Base-by-base conservation (phyloP, 2,888 invertebrate genomes). In the Lithophane leautieri region DNA sequence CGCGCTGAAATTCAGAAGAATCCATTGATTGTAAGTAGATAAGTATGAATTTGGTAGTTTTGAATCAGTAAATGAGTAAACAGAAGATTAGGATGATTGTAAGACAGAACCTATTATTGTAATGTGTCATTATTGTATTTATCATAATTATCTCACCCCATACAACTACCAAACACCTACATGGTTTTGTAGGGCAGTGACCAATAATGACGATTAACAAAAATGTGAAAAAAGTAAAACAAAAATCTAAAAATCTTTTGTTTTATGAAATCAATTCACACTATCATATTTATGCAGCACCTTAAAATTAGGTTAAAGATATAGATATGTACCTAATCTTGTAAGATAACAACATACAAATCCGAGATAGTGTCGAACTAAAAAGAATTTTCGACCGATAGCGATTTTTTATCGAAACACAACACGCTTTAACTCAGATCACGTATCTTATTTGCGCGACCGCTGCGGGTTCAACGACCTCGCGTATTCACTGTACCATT, bases 401-500 rank as follows among this genome's bases (percentile, higher is more conserved):
- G 87, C 89, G 86, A 88, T 89, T 90, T 89, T 89, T 85, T 90
- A 90, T 90, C 87, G 82, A 86, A 85, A 88, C 66, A 80, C 82
- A 83, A 70, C 86, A 79, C 68, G 84, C 54, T 86, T 82, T 84
- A 86, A 87, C 82, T 85, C 90, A 81, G 87, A 92, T 91, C 94
- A 91, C 92, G 92, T 92, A 91, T 77, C 87, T 78, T 87, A 86
- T 92, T 92, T 90, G 93, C 91, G 91, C 93, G 92, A 89, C 90
- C 88, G 90, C 77, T 86, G 88, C 77, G 92, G 84, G 96, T 93
- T 96, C 95, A 90, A 89, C 90, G 94, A 92, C 93, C 94, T 88
- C 91, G 84, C 90, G 91, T 92, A 94, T 93, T 96, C 96, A 96
- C 93, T 96, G 95, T 96, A 95, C 94, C 96, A 96, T 94, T 96